phyloP scores from a whole-genome alignment of 2,113 vertebrate genomes.

The Daubentonia madagascariensis region DNA sequence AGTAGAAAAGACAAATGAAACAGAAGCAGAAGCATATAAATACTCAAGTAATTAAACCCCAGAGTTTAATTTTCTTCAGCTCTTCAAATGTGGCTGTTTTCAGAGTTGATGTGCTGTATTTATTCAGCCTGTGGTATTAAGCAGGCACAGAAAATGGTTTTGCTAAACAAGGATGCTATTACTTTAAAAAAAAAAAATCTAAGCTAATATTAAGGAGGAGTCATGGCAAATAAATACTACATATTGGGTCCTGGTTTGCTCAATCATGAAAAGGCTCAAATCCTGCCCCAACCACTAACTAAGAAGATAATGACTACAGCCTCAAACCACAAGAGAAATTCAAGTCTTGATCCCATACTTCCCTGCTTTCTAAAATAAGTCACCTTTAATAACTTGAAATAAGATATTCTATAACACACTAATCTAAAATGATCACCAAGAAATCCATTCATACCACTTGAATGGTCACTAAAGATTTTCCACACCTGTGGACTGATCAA shows the following conservation, averaged over 20 bases:
- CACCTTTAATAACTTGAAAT: conserved; percentile 32
- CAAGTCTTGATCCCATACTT: not conserved
- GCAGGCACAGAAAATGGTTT: not conserved
- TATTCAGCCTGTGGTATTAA: not conserved
- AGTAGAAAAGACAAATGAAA: not conserved
- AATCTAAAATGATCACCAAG: conserved; percentile 41
- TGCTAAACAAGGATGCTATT: not conserved
- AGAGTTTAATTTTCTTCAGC: not conserved
- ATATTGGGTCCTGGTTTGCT: not conserved
- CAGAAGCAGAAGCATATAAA: not conserved
- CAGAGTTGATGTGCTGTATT: not conserved
- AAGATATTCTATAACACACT: not conserved
- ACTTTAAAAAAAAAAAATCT: not conserved
- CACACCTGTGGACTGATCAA: conserved; percentile 29
- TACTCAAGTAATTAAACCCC: not conserved
- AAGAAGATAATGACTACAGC: not conserved
- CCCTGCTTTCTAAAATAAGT: conserved; percentile 31
- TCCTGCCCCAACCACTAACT: not conserved
- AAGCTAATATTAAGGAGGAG: not conserved
- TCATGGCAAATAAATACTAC: not conserved
- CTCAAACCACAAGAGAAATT: conserved; percentile 39
- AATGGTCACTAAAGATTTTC: conserved; percentile 22
- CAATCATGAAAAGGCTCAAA: not conserved
- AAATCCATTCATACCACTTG: conserved; percentile 24
- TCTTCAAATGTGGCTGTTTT: not conserved